A percentile compares a stretch with the other conserved stretches of the same genome.
Conservation (phyloP, 2,888 invertebrate species). For the Exephanes ischioxanthus region DNA sequence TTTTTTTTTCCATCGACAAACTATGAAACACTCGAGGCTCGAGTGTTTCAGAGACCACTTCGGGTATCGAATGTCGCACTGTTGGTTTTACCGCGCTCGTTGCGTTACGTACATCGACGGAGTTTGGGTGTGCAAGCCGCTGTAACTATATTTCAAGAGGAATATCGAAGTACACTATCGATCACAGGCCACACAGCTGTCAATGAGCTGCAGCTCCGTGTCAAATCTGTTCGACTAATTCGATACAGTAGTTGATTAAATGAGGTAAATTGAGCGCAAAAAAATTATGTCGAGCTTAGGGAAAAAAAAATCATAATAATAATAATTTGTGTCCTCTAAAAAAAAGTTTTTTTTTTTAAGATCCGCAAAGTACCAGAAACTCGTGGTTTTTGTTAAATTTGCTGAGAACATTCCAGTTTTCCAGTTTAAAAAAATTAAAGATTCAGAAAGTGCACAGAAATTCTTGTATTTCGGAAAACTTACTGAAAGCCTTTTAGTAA, state of each 20-base stretch:
- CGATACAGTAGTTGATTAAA: constrained; percentile 26
- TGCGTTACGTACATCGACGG: background rate
- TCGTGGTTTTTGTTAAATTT: constrained; percentile 23
- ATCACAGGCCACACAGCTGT: constrained; percentile 24
- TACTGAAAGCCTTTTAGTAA: no score
- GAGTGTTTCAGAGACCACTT: constrained; percentile 44
- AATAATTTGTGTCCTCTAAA: background rate
- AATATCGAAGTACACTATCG: constrained; percentile 4
- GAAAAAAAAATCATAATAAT: background rate
- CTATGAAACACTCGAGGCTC: constrained; percentile 31
- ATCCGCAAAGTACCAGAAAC: background rate
- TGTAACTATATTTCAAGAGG: background rate
- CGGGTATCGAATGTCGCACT: constrained; percentile 51
- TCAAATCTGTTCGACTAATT: constrained; percentile 20
- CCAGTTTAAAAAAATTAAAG: background rate
- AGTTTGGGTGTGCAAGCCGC: background rate
- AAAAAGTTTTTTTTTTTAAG: no score
- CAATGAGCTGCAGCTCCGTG: constrained; percentile 23
- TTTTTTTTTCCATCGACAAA: background rate
- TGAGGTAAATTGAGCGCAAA: constrained; percentile 1
- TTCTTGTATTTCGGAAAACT: no score
- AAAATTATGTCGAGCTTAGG: background rate
- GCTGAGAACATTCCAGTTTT: background rate
- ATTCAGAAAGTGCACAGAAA: no score
- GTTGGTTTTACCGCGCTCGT: constrained; percentile 19